Conservation (phyloP, 2,888 invertebrate species). For the Drosophila conformis region DNA sequence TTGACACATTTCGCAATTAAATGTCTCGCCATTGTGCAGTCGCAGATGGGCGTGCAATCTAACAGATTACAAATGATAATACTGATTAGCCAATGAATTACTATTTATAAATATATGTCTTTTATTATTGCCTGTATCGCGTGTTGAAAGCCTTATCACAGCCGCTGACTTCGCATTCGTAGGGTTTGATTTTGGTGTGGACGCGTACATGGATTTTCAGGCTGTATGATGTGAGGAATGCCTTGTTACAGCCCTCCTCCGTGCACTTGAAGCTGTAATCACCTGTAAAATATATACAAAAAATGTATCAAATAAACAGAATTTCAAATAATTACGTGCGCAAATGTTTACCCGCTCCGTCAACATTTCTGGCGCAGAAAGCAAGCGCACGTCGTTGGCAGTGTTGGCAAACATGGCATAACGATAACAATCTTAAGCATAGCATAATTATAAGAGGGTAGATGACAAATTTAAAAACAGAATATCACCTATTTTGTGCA, state of each 20-base stretch:
- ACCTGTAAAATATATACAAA: conserved; percentile 86
- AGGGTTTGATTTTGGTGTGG: conserved; percentile 96
- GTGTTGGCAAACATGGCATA: conserved; percentile 24
- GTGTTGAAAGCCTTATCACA: conserved; percentile 98
- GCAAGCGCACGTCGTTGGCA: conserved; percentile 8
- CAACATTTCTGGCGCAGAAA: conserved; percentile 11
- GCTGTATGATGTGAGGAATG: conserved; percentile 97
- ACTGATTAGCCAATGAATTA: conserved; percentile 31
- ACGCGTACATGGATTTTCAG: conserved; percentile 97
- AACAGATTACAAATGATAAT: conserved; percentile 28
- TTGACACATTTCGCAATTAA: conserved; percentile 95
- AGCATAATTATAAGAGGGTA: background rate
- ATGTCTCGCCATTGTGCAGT: conserved; percentile 96
- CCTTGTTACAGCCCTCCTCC: conserved; percentile 94
- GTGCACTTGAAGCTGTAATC: conserved; percentile 97
- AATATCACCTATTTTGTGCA: background rate
- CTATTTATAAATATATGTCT: conserved; percentile 9
- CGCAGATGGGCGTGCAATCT: conserved; percentile 95
- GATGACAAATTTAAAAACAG: background rate
- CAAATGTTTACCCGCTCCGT: background rate
- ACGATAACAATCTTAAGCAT: background rate
- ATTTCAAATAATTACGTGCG: conserved; percentile 1
- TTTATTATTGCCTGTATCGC: conserved; percentile 89
- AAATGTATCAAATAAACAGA: background rate
- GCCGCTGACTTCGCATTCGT: conserved; percentile 92